phyloP scores from a whole-genome alignment of 2,797 vertebrate genomes.

The Naso thynnoides region DNA sequence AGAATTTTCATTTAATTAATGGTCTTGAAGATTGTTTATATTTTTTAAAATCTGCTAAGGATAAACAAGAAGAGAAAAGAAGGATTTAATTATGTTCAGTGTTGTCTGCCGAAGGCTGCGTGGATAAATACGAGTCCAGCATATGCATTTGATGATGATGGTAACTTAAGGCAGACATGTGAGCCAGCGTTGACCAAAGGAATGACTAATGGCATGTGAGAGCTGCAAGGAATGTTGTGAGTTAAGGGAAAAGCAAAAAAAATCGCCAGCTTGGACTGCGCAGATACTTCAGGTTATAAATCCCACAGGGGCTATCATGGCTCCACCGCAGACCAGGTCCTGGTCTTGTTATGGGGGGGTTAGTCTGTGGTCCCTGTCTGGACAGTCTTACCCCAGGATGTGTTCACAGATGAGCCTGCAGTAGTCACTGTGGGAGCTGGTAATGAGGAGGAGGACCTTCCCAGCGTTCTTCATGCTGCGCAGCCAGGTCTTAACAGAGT shows the following conservation, averaged over 20 bases:
- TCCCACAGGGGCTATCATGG: constrained; percentile 6
- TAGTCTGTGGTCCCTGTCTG: not conserved
- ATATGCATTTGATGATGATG: constrained; percentile 20
- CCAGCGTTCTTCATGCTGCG: constrained; percentile 90
- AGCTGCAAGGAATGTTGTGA: not conserved
- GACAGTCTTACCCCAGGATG: constrained; percentile 89
- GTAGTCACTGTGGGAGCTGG: constrained; percentile 97
- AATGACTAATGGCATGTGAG: constrained; percentile 30
- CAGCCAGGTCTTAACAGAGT: constrained; percentile 92
- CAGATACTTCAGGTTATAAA: constrained; percentile 20
- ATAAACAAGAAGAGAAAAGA: not conserved
- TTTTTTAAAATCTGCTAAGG: not conserved
- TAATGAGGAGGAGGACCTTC: constrained; percentile 93
- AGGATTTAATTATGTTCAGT: not conserved
- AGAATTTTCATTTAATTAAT: not conserved
- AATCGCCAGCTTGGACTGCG: constrained; percentile 3
- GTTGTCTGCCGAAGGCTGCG: constrained; percentile 2
- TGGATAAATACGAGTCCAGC: not conserved
- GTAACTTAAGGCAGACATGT: not conserved
- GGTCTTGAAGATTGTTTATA: not conserved
- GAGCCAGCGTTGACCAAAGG: not conserved
- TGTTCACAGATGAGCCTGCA: constrained; percentile 93
- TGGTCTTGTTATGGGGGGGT: not conserved
- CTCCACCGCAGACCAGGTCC: constrained; percentile 1
- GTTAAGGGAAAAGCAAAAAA: constrained; percentile 2